A percentile compares a stretch with the other conserved stretches of the same genome.
Conservation (phyloP, 2,888 invertebrate genomes). For the Pemphredon lugubris region DNA sequence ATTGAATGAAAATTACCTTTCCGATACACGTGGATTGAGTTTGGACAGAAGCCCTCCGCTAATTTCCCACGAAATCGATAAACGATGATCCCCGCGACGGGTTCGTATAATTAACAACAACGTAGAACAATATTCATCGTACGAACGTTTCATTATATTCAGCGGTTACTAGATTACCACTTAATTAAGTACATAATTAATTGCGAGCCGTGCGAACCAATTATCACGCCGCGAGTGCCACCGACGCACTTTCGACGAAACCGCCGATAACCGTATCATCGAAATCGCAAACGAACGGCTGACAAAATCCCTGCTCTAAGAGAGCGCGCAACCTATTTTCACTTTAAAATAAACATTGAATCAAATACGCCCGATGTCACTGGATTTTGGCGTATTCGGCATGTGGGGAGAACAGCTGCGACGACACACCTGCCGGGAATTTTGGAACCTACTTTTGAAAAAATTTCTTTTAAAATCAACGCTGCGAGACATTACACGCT, state of each 20-base stretch:
- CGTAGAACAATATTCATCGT: background rate
- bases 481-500: background rate
- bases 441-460: too few relatives aligned
- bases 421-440: slow-evolving; percentile 42
- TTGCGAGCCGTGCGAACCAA: slow-evolving; percentile 11
- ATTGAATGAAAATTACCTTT: too few relatives aligned
- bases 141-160: slow-evolving; percentile 5
- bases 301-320: too few relatives aligned
- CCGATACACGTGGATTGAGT: too few relatives aligned
- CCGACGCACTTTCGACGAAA: background rate
- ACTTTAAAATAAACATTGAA: slow-evolving; percentile 36
- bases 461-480: slow-evolving; percentile 37
- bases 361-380: slow-evolving; percentile 37
- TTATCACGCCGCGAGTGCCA: slow-evolving; percentile 10
- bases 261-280: too few relatives aligned
- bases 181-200: slow-evolving; percentile 23
- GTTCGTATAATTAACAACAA: slow-evolving; percentile 12
- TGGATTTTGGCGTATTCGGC: slow-evolving; percentile 25
- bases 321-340: slow-evolving; percentile 27
- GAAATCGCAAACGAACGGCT: too few relatives aligned
- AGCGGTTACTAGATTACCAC: slow-evolving; percentile 7
- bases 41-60: too few relatives aligned
- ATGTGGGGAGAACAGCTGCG: slow-evolving; percentile 41
- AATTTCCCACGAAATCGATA: too few relatives aligned
- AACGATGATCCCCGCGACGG: too few relatives aligned